phyloP scores from a whole-genome alignment of 2,797 vertebrate genomes.

The Amblyopsis hoosieri region DNA sequence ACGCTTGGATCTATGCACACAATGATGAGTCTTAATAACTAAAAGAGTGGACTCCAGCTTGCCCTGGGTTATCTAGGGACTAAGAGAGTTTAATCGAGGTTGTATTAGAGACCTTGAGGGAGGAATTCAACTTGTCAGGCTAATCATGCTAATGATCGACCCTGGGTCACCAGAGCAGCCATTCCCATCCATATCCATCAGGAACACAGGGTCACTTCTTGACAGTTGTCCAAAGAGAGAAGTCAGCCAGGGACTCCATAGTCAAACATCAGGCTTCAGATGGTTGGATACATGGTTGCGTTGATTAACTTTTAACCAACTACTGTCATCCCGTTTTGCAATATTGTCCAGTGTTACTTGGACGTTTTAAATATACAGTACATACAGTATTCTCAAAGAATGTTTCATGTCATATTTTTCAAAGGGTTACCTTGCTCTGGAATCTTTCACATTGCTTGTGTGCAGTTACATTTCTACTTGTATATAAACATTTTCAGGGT shows the following conservation, averaged over 20 bases:
- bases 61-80: constrained; percentile 34
- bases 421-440: constrained; percentile 27
- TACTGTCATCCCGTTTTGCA: constrained; percentile 19
- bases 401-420: constrained; percentile 26
- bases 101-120: constrained; percentile 53
- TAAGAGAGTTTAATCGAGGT: constrained; percentile 63
- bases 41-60: constrained; percentile 22
- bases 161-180: constrained; percentile 41
- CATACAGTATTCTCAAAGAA: background rate
- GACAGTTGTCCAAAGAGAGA: background rate
- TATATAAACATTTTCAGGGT: constrained; percentile 21
- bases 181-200: constrained; percentile 49
- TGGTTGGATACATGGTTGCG: constrained; percentile 11
- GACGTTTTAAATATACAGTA: constrained; percentile 3
- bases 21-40: constrained; percentile 55
- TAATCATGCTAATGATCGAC: constrained; percentile 63
- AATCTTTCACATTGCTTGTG: constrained; percentile 25
- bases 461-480: constrained; percentile 5
- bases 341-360: constrained; percentile 10
- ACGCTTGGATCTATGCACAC: constrained; percentile 27
- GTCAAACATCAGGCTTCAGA: constrained; percentile 33
- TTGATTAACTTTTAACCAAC: constrained; percentile 58
- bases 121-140: constrained; percentile 65
- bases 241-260: constrained; percentile 36
- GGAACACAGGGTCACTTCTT: constrained; percentile 40